These are phyloP conservation scores for Tursiops truncatus DNA, from an alignment of 2,113 vertebrate genomes.

Conservation along the genomic window DNA sequence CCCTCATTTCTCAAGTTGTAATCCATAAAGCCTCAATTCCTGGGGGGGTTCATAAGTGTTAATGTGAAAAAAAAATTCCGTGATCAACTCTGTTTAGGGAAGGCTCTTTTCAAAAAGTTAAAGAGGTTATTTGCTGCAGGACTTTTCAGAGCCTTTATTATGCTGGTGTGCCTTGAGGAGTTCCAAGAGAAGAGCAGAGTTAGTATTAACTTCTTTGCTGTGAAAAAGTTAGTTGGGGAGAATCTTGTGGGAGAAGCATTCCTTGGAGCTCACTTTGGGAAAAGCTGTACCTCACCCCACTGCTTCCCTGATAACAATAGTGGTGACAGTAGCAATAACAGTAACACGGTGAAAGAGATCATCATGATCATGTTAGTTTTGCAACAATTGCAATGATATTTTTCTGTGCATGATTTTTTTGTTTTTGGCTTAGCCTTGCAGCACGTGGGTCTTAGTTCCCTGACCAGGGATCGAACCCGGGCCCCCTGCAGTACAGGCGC, in stretches of 20 bases:
- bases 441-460: too few species aligned
- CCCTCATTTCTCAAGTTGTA: not conserved
- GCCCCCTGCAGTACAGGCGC: too few species aligned
- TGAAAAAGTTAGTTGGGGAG: not conserved
- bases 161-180: not conserved
- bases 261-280: not conserved
- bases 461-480: too few species aligned
- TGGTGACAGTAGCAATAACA: not conserved
- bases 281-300: not conserved
- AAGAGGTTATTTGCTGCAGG: not conserved
- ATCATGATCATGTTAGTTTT: not conserved
- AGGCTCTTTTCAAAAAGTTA: not conserved
- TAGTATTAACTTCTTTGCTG: not conserved
- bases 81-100: not conserved
- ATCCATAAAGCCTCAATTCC: not conserved
- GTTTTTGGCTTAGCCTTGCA: too few species aligned
- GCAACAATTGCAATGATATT: not conserved
- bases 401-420: not conserved
- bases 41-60: not conserved
- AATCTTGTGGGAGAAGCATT: not conserved
- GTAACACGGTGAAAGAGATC: rapidly evolving
- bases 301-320: not conserved
- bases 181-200: not conserved
- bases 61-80: not conserved
- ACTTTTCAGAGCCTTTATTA: not conserved